Percentiles rank a stretch among this genome's conserved stretches.
Evolutionary conservation across 2,797 vertebrate species (phyloP).

Genomic region (Sciaenops ocellatus): DNA sequence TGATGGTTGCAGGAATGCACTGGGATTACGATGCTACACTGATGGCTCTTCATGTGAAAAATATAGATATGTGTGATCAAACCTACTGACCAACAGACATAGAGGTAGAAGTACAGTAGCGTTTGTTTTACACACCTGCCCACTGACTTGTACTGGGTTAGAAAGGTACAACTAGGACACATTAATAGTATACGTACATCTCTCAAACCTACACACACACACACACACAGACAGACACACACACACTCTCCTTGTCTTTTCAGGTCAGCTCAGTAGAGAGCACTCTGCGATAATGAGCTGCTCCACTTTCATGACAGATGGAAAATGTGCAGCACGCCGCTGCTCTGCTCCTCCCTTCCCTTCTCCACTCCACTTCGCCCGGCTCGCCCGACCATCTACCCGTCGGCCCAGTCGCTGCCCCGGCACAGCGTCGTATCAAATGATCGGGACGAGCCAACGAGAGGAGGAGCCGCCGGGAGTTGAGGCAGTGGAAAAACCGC

Average conservation of each 20-base stretch:
- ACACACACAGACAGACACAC: slow-evolving; percentile 19
- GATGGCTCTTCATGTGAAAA: slow-evolving; percentile 1
- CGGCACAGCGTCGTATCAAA: slow-evolving; percentile 71
- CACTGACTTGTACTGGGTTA: not conserved
- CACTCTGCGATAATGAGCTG: slow-evolving; percentile 85
- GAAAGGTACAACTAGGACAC: slow-evolving; percentile 27
- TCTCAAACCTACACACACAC: slow-evolving; percentile 36
- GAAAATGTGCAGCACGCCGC: slow-evolving; percentile 82
- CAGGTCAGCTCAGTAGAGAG: slow-evolving; percentile 80
- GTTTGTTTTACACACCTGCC: not conserved
- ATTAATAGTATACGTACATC: slow-evolving; percentile 49
- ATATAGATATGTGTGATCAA: not conserved
- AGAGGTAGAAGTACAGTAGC: not conserved
- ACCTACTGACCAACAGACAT: not conserved
- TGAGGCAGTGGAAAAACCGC: slow-evolving; percentile 93
- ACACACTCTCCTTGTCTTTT: slow-evolving; percentile 71
- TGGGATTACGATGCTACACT: slow-evolving; percentile 10
- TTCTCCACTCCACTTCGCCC: slow-evolving; percentile 53
- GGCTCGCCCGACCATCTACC: slow-evolving; percentile 43
- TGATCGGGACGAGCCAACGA: slow-evolving; percentile 86
- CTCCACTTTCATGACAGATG: slow-evolving; percentile 88
- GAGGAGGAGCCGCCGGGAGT: slow-evolving; percentile 74
- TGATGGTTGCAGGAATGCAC: slow-evolving; percentile 26
- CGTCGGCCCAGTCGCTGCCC: slow-evolving; percentile 43
- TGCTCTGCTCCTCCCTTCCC: slow-evolving; percentile 66